Evolutionary conservation across 2,797 vertebrate species (phyloP).

Genomic region (Halcyon leucocephala): DNA sequence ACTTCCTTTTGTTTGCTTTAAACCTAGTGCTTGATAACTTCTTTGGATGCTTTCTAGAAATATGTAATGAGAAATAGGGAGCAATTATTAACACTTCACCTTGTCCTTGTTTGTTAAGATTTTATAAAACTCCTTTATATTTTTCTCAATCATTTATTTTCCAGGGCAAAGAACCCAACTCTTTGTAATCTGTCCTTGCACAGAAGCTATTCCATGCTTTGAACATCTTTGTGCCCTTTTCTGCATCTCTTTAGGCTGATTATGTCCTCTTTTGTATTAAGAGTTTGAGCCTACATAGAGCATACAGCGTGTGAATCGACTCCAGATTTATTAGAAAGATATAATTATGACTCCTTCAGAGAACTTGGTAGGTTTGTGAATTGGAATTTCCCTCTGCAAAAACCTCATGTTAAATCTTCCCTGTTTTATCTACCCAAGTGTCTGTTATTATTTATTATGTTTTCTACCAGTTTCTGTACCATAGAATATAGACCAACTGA

Average conservation of each 20-base stretch:
- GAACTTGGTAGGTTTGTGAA: background rate
- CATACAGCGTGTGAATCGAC: background rate
- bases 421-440: background rate
- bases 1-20: conserved; percentile 62
- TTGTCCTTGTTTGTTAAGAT: conserved; percentile 37
- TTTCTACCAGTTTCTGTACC: background rate
- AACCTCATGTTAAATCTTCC: background rate
- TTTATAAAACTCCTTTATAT: conserved; percentile 4
- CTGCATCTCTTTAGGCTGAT: background rate
- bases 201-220: background rate
- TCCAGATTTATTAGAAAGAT: background rate
- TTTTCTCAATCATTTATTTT: background rate
- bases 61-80: conserved; percentile 19
- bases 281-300: background rate
- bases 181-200: background rate
- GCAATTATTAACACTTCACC: conserved; percentile 31
- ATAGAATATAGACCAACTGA: background rate
- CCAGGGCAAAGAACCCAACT: background rate
- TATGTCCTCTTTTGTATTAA: background rate
- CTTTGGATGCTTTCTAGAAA: conserved; percentile 52
- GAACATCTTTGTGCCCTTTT: background rate
- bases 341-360: background rate
- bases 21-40: conserved; percentile 38
- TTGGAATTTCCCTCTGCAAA: background rate
- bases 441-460: background rate